Conservation (phyloP, 1,140 invertebrate species). For the Bombus pyrosoma region DNA sequence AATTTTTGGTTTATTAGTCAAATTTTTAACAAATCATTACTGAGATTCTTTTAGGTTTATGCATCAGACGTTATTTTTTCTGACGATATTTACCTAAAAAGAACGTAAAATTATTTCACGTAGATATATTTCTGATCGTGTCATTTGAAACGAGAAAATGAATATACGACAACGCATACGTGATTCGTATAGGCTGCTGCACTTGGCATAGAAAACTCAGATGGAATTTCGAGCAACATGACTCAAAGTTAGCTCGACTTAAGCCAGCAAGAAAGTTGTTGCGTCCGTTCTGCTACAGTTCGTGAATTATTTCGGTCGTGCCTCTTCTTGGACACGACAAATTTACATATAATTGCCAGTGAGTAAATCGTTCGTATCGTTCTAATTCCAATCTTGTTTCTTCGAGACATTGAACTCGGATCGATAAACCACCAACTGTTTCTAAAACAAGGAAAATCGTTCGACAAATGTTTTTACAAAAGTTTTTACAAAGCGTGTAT, state of each 20-base stretch:
- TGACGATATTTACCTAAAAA: no score
- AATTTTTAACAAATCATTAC: no score
- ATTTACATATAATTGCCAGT: conserved; percentile 13
- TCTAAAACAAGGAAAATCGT: neutral
- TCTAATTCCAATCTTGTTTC: neutral
- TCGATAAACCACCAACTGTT: neutral
- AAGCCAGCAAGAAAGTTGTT: conserved; percentile 23
- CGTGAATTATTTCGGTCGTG: conserved; percentile 32
- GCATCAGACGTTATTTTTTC: no score
- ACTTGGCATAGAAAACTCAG: conserved; percentile 56
- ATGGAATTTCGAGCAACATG: conserved; percentile 38
- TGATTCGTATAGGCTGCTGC: conserved; percentile 20
- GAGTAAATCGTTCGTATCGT: neutral
- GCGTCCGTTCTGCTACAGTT: neutral
- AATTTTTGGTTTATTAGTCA: no score
- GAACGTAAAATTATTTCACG: neutral
- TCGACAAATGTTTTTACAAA: neutral
- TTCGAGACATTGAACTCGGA: conserved; percentile 13
- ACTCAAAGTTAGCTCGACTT: conserved; percentile 12
- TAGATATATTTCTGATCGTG: neutral
- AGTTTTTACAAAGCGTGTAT: no score
- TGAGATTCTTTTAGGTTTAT: no score
- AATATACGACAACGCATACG: no score
- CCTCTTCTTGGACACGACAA: neutral
- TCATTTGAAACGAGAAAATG: neutral